phyloP scores from a whole-genome alignment of 2,797 vertebrate species.

The Danio albolineatus region DNA sequence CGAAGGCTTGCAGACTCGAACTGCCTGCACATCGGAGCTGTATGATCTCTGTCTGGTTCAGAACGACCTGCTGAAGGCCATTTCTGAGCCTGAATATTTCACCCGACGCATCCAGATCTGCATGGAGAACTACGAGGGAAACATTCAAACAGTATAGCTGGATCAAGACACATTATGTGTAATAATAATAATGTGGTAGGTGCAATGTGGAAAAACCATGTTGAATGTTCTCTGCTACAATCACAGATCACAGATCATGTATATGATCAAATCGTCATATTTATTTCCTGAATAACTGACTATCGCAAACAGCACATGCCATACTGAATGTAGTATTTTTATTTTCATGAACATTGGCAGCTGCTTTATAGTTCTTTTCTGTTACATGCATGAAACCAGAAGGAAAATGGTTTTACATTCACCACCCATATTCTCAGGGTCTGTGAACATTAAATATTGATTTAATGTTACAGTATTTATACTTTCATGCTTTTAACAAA shows the following conservation, averaged over 20 bases:
- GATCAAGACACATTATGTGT: not conserved
- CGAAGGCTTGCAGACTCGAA: constrained; percentile 69
- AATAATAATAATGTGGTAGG: not conserved
- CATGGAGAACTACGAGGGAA: constrained; percentile 85
- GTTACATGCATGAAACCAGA: not conserved
- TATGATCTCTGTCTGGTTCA: constrained; percentile 86
- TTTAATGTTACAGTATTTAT: constrained; percentile 29
- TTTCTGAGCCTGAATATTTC: constrained; percentile 85
- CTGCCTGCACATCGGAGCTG: constrained; percentile 79
- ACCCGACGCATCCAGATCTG: constrained; percentile 79
- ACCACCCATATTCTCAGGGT: constrained; percentile 33
- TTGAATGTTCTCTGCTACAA: not conserved
- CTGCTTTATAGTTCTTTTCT: constrained; percentile 13
- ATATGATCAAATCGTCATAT: not conserved
- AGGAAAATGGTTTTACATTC: no score
- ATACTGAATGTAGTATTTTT: not conserved
- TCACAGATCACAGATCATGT: constrained; percentile 1
- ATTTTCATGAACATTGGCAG: constrained; percentile 16
- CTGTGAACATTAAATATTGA: constrained; percentile 62
- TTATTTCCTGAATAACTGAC: not conserved
- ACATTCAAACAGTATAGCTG: constrained; percentile 75
- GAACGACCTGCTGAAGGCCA: constrained; percentile 87
- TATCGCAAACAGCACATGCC: constrained; percentile 1
- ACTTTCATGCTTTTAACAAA: not conserved
- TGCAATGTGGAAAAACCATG: not conserved